Conservation (phyloP, 1,140 invertebrate species). For the Macrostomum lignano region DNA sequence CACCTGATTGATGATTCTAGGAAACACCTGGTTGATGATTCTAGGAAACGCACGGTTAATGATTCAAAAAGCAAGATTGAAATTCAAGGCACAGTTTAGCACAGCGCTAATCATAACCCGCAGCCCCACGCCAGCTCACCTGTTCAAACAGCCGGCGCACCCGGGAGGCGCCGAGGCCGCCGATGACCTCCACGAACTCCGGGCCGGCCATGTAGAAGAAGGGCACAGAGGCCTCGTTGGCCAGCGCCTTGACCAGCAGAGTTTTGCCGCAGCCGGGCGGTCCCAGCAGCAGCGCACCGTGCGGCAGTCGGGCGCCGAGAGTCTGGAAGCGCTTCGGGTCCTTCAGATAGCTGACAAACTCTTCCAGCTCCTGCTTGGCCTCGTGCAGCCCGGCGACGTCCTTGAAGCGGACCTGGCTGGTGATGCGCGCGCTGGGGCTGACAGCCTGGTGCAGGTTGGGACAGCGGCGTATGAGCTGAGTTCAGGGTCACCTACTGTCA, state of each 20-base stretch:
- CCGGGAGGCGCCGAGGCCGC: conserved; percentile 56
- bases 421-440: too few species aligned
- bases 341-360: conserved; percentile 92
- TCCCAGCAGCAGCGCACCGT: conserved; percentile 38
- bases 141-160: conserved; percentile 67
- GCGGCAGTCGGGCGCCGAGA: conserved; percentile 3
- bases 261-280: conserved; percentile 75
- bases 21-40: too few species aligned
- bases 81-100: too few species aligned
- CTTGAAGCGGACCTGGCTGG: too few species aligned
- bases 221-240: conserved; percentile 56
- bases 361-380: conserved; percentile 82
- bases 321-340: conserved; percentile 36
- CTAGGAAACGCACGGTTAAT: too few species aligned
- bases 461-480: too few species aligned
- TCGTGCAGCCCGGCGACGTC: conserved; percentile 85
- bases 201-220: conserved; percentile 70
- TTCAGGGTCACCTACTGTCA: too few species aligned
- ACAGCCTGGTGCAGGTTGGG: too few species aligned
- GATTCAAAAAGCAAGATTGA: too few species aligned
- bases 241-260: conserved; percentile 41
- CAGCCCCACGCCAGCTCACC: too few species aligned
- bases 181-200: conserved; percentile 80
- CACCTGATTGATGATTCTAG: too few species aligned
- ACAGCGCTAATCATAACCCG: too few species aligned